Evolutionary conservation across 2,888 invertebrate genomes (phyloP), one percentile per base, ranked within the genome.

Genomic region (Sinotaia quadrata): DNA sequence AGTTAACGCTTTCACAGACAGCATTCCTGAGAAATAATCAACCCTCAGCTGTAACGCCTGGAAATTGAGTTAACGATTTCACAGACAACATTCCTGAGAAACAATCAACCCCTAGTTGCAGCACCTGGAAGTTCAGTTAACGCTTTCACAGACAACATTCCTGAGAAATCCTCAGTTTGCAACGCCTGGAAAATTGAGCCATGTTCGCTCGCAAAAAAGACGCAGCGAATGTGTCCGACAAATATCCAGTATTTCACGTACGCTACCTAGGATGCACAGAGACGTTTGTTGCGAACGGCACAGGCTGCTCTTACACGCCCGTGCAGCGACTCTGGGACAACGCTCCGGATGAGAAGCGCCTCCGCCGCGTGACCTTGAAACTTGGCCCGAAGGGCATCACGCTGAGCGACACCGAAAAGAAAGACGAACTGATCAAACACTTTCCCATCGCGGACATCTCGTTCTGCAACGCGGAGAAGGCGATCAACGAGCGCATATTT

Each of bases 321-420:
- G 81, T 85, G 0, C 83, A 83, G 72, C 73, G 71, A 56, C 73
- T 85, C 0, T 85, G 85, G 85, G 84, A 85, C 67, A 83, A 82
- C 62, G 73, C 81, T 7, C 76, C 75, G 4, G 78, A 75, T 1
- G 84, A 85, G 61, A 75, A 67, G 18, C 66, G 75, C 29, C 71
- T 85, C 60, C 76, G 73, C 34, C 74, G 51, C 37, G 65, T 65
- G n/a, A 52, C 65, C 12, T 27, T 65, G 21, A 31, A 56, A 33
- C 74, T 85, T 4, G 81, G 73, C 15, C 62, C 75, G 7, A 67
- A 69, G 27, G 83, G 83, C 29, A 74, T 84, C 4, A 67, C 57
- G 8, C 67, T 84, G 65, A 76, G 73, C 54, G 73, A 75, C 59
- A n/a, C 69, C n/a, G 78, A 49, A 21, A 27, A 78, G n/a, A 81